Percentiles rank a stretch among this genome's conserved stretches.
phyloP scores from a whole-genome alignment of 2,113 vertebrate species.

The Daphoenositta chrysoptera region DNA sequence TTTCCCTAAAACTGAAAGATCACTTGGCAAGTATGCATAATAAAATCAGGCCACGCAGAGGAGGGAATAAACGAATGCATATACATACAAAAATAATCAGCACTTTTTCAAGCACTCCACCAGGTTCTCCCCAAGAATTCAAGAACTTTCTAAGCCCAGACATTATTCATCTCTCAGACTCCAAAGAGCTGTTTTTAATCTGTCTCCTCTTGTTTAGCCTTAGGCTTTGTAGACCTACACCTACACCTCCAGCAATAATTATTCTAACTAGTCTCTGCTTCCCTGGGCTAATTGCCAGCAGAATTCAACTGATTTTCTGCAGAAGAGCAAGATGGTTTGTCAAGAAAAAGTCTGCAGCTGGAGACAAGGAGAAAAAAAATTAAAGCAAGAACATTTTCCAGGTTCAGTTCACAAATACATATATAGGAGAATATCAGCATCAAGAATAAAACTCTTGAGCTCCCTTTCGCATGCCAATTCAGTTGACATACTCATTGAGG shows the following conservation, averaged over 20 bases:
- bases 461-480: background rate
- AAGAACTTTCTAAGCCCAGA: background rate
- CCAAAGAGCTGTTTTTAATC: constrained; percentile 26
- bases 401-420: background rate
- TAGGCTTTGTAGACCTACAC: background rate
- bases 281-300: constrained; percentile 28
- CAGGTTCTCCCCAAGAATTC: background rate
- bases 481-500: background rate
- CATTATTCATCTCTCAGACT: background rate
- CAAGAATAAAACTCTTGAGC: background rate
- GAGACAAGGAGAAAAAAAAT: background rate
- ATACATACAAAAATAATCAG: background rate
- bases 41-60: background rate
- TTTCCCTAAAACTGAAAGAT: background rate
- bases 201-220: background rate
- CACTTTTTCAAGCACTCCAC: background rate
- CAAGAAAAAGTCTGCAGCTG: background rate
- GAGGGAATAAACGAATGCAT: background rate
- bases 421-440: background rate
- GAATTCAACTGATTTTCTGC: background rate
- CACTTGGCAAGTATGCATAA: background rate
- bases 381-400: no score
- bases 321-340: background rate
- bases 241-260: constrained; percentile 14
- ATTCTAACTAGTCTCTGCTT: background rate